These are phyloP conservation scores for Acanthurus lineatus DNA, from an alignment of 2,797 vertebrate genomes.

Conservation along the genomic window DNA sequence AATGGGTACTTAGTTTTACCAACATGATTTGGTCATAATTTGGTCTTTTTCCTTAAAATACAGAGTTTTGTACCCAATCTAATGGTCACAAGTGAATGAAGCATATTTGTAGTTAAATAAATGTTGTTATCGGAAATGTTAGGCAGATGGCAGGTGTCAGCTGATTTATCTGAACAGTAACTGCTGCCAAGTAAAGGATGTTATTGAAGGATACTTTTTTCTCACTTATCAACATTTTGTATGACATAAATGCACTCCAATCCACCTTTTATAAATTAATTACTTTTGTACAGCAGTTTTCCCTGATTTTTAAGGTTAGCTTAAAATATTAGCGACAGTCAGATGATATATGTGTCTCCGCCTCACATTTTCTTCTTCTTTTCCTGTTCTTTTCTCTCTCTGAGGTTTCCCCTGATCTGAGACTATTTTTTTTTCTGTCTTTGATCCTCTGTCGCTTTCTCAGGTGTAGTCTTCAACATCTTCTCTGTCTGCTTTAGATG, in stretches of 20 bases:
- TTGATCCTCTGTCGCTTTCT: slow-evolving; percentile 72
- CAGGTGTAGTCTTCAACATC: slow-evolving; percentile 67
- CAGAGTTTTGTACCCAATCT: too few relatives aligned
- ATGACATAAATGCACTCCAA: slow-evolving; percentile 1
- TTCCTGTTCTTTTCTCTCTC: slow-evolving; percentile 29
- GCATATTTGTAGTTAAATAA: too few relatives aligned
- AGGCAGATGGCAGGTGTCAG: slow-evolving; percentile 20
- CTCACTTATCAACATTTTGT: slow-evolving; percentile 12
- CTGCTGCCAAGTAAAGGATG: slow-evolving; percentile 14
- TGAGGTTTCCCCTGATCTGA: slow-evolving; percentile 55
- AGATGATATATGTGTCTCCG: slow-evolving; percentile 12
- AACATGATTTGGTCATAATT: too few relatives aligned
- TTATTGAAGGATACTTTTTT: slow-evolving; percentile 14
- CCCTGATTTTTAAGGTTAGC: slow-evolving; percentile 3
- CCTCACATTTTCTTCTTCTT: slow-evolving; percentile 18
- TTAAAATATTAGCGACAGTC: slow-evolving; percentile 15
- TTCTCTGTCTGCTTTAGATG: slow-evolving; percentile 57
- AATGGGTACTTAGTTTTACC: too few relatives aligned
- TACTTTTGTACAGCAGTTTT: slow-evolving; percentile 10
- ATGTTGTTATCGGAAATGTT: too few relatives aligned
- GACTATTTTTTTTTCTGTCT: slow-evolving; percentile 42
- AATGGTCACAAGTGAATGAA: too few relatives aligned
- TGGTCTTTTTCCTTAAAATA: too few relatives aligned
- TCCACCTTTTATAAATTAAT: neutral
- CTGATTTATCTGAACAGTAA: slow-evolving; percentile 30